These are phyloP conservation scores for Rhopalosiphum padi DNA, from an alignment of 1,140 invertebrate species.

Conservation along the genomic window DNA sequence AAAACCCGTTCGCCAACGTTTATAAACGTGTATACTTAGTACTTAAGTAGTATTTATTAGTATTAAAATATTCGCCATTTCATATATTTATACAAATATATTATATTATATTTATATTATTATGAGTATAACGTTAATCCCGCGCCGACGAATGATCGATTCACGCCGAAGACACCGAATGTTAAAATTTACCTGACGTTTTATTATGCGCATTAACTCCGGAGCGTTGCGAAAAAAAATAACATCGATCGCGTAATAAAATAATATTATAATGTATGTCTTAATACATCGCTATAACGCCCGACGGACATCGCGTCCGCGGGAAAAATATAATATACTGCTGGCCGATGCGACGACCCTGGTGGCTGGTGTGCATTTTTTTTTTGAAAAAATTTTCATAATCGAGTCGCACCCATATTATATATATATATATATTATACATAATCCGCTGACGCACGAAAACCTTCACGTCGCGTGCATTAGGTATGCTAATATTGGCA, in stretches of 20 bases:
- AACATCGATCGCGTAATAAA: not conserved
- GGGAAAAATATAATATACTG: not conserved
- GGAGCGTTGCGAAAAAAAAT: not conserved
- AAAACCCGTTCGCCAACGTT: not conserved
- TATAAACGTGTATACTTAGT: not conserved
- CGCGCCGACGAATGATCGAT: slow-evolving; percentile 5
- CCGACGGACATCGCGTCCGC: not conserved
- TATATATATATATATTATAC: not conserved
- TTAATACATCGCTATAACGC: not conserved
- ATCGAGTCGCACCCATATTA: not conserved
- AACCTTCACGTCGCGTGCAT: not conserved
- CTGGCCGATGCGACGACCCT: not conserved
- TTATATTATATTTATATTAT: not conserved
- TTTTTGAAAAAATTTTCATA: not conserved
- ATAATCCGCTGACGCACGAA: not conserved
- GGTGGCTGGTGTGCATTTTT: not conserved
- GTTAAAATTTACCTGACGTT: not conserved
- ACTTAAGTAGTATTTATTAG: not conserved
- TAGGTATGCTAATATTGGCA: not conserved
- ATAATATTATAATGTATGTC: not conserved
- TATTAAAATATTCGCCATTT: not conserved
- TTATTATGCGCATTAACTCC: not conserved
- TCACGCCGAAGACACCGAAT: not conserved
- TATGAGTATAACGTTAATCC: not conserved
- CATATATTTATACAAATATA: not conserved